Base-by-base conservation (phyloP, 2,888 invertebrate species). In the Brachylomia viminalis region DNA sequence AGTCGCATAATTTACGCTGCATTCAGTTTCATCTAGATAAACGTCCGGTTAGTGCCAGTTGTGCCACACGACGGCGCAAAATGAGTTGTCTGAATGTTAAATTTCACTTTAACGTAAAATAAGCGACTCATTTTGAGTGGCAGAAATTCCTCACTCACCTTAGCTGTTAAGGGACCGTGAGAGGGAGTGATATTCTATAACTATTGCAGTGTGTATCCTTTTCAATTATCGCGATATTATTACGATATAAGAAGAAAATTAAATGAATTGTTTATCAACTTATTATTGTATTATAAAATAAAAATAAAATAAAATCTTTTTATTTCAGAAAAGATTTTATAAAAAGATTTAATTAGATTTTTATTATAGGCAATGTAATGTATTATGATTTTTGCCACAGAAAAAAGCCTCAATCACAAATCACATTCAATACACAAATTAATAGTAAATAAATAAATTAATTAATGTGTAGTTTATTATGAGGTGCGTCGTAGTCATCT, bases 221-320 rank as follows among this genome's bases (percentile, higher is more conserved):
- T 30, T 52, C 33, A 59, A 52, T 52, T 5, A 30, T n/a, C 27
- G 20, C 17, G 38, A 54, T 61, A 78, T 30, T 58, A 79, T 79
- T 62, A 49, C 17, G 59, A 61, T 42, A 8, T 71, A 54, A 70
- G 61, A 61, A 47, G 11, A 49, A 45, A 61, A 71, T 52, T 52
- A 11, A 79, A 69, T 47, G 1, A 38, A 49, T 45, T 42, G 70
- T 47, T 45, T 45, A 33, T 17, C 49, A 42, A 72, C 33, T 33
- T 73, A 72, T 72, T 72, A 72, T 33, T 72, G 38, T 73, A 58
- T 27, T 58, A n/a, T n/a, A n/a, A n/a, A n/a, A n/a, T n/a, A n/a
- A n/a, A n/a, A n/a, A n/a, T n/a, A n/a, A n/a, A n/a, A n/a, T n/a
- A n/a, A n/a, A n/a, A n/a, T n/a, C n/a, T n/a, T n/a, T n/a, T n/a